Conservation (phyloP, 2,888 invertebrate genomes). For the Campoletis raptor region DNA sequence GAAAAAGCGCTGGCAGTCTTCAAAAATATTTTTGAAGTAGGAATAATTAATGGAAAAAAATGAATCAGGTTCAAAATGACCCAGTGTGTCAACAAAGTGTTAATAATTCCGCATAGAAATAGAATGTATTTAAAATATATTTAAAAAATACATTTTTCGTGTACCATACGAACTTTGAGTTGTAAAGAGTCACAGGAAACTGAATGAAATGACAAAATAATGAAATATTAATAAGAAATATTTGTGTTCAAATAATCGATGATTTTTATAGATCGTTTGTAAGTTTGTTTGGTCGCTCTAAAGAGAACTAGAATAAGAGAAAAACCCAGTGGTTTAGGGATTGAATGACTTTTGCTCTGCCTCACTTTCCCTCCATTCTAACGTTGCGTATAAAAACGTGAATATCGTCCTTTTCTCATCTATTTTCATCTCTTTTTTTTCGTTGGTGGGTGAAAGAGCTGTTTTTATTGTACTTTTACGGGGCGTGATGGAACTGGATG, state of each 20-base stretch:
- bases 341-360: constrained; percentile 71
- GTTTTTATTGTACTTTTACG: constrained; percentile 84
- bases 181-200: not conserved
- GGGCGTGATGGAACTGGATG: constrained; percentile 84
- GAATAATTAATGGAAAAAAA: too few species aligned
- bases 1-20: too few species aligned
- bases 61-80: too few species aligned
- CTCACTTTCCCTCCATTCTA: constrained; percentile 28
- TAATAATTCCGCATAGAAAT: too few species aligned
- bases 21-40: too few species aligned
- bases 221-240: not conserved
- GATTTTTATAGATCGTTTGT: not conserved
- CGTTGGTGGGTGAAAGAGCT: constrained; percentile 79
- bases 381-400: constrained; percentile 1
- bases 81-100: too few species aligned
- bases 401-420: constrained; percentile 28
- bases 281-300: constrained; percentile 8
- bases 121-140: too few species aligned
- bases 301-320: not conserved
- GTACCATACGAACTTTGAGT: too few species aligned
- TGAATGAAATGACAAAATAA: not conserved
- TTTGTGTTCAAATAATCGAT: not conserved
- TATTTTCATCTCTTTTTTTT: constrained; percentile 16
- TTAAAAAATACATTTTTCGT: too few species aligned
- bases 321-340: constrained; percentile 79